Base-by-base conservation (phyloP, 1,140 invertebrate genomes). In the Globodera rostochiensis region DNA sequence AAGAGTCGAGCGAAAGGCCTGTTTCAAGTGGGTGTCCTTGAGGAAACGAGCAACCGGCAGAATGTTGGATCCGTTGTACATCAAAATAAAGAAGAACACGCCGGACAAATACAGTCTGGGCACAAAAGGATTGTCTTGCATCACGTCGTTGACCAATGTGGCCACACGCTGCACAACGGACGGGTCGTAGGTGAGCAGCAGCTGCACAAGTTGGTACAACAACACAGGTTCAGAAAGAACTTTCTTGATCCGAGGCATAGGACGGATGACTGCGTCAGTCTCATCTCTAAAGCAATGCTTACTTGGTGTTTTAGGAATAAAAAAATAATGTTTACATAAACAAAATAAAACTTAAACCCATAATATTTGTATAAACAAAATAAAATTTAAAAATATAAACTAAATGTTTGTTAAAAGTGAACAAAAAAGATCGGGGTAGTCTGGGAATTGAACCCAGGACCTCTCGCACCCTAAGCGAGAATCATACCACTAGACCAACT, bases 31-130 rank as follows among this genome's bases (percentile, higher is more conserved):
- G 15, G 97, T 96, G 74, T 97, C 92, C 87, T 98, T 94, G 36
- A 99, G 92, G 90, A 99, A 96, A 84, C 93, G 93, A 0, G 96
- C 97, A 79, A 99, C 94, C 0, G 97, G 97, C 70, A 99, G 91
- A 47, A 99, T 93, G 90, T 99, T 99, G 6, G 96, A 98, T 9
- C 98, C 98, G 11, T 95, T 99, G 90, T 99, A 99, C 95, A 99
- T 96, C 67, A 99, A 93, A 91, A 99, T 98, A 90, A 99, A 99
- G 91, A 95, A 99, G 91, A 99, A 99, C 11, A 97, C 93, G 8
- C 98, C 98, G 0, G 95, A 96, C 73, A 96, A 92, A 90, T 98
- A 98, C 19, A 99, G 92, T 87, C 96, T 95, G 0, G 96, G 94
- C 86, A 98, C 93, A 86, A 94, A 93, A 1, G 96, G 95, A 92